Evolutionary conservation across 2,113 vertebrate genomes (phyloP), one percentile per base, ranked within the genome.

Genomic region (Onychorhynchus coronatus): DNA sequence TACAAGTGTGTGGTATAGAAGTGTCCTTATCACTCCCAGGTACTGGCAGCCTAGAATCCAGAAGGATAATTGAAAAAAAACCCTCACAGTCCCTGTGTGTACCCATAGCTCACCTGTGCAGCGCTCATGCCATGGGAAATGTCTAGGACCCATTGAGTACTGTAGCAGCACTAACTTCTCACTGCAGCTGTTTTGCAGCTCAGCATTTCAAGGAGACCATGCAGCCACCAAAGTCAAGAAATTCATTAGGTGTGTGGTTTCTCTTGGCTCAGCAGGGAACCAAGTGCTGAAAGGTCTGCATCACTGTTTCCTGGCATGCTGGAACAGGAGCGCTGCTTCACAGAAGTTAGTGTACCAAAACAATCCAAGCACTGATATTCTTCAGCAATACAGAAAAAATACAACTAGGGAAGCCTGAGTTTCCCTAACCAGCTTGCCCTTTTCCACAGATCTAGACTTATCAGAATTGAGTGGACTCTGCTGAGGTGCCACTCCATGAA

Each of bases 331-430:
- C 0, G 0, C 65, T 31, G 23, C 1, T 1, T 39, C 83, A 27
- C 21, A 7, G 4, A 21, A 21, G 30, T n/a, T 52, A 46, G 16
- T 6, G 30, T 53, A 41, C 7, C 13, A 12, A 47, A 65, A 30
- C 1, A 5, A 56, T 28, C 23, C 47, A 77, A 46, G 33, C 16
- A 47, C n/a, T 50, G 66, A 21, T 6, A 35, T 22, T 84, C 23
- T 61, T 63, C 18, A 2, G 35, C 35, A 71, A 25, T 35, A 75
- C 47, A 81, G 37, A 42, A 71, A 30, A 74, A 30, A 4, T 6
- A 9, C 13, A 9, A 0, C 0, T 5, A 10, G 39, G 37, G 33
- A 96, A 68, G 35, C 14, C 23, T 3, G 5, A 42, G 24, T 14
- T 35, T 5, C 9, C 16, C 50, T 50, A n/a, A 65, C 6, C 30